A percentile compares a stretch with the other conserved stretches of the same genome.
Evolutionary conservation across 64 coral and sea anemone genomes (phyloP).

Genomic region (Montipora cactus): DNA sequence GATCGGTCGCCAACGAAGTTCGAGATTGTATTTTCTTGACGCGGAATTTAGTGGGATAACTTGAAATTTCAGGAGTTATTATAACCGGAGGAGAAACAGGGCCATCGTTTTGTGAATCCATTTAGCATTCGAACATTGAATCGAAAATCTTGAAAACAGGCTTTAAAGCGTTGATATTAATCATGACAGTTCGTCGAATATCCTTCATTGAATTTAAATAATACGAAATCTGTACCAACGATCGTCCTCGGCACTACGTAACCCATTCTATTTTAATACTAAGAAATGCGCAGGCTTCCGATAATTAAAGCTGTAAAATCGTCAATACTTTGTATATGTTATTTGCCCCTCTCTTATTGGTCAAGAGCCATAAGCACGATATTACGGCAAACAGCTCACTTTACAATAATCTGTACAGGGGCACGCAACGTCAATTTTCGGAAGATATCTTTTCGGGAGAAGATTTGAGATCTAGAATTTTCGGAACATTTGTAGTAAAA

Average conservation of each 20-base stretch:
- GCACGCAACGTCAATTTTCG: too few species aligned
- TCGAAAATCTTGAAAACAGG: neutral
- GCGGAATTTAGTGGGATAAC: conserved; percentile 70
- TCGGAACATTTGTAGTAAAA: too few species aligned
- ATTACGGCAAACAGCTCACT: neutral
- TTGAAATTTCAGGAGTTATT: conserved; percentile 75
- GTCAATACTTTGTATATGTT: neutral
- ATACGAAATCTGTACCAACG: neutral
- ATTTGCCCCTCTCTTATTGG: conserved; percentile 6
- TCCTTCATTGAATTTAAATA: neutral
- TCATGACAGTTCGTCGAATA: neutral
- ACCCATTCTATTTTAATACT: conserved; percentile 35
- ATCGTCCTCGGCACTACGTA: neutral
- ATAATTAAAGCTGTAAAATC: conserved; percentile 4
- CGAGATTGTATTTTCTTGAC: conserved; percentile 83
- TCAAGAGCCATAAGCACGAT: neutral
- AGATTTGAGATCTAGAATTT: too few species aligned
- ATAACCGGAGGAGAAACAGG: conserved; percentile 75
- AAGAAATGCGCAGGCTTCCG: neutral
- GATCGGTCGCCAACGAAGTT: conserved; percentile 78
- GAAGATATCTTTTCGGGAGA: too few species aligned
- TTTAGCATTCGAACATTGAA: neutral
- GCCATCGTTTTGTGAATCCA: neutral
- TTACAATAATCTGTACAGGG: neutral
- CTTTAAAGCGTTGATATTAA: neutral